Evolutionary conservation across 2,113 vertebrate species (phyloP), one percentile per base, ranked within the genome.

Genomic region (Arenaria interpres): DNA sequence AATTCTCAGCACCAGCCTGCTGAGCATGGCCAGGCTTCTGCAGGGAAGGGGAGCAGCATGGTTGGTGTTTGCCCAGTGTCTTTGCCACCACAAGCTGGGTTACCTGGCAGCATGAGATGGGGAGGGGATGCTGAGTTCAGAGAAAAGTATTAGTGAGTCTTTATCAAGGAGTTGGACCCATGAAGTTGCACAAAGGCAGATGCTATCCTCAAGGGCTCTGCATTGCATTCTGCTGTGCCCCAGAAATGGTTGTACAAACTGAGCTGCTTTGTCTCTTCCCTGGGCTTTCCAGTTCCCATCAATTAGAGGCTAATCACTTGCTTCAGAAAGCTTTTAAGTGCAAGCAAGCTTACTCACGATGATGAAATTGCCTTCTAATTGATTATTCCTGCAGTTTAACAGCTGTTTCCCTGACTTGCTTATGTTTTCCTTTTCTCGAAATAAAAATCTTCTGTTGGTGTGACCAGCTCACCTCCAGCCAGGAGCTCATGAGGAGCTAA

Each of bases 381-480:
- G 90, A 96, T 97, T 96, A 94, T 94, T 94, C 92, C 92, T 93
- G 92, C 91, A 72, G 94, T 85, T 95, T 85, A 95, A 85, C 96
- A 96, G 93, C 92, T 97, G 97, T 77, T 96, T 96, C 59, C 79
- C 46, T 28, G 32, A 78, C 63, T 96, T 39, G 56, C 39, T 80
- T 53, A 5, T 57, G 59, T 69, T 78, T 75, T 73, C 73, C 57
- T 89, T 69, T 50, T 66, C 89, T 89, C 0, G 0, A 72, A 95
- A 67, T 23, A 81, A 69, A 95, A 92, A 90, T 6, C 82, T 72
- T 75, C 87, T 50, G 56, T 62, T 48, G 75, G 6, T 71, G 24
- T 35, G 67, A 46, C 76, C 92, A 88, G 62, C 80, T 95, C 88
- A 85, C 83, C 91, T 95, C 89, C 78, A 94, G 93, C 91, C 92